Conservation (phyloP, 1,140 invertebrate genomes). For the Chelonus insularis region DNA sequence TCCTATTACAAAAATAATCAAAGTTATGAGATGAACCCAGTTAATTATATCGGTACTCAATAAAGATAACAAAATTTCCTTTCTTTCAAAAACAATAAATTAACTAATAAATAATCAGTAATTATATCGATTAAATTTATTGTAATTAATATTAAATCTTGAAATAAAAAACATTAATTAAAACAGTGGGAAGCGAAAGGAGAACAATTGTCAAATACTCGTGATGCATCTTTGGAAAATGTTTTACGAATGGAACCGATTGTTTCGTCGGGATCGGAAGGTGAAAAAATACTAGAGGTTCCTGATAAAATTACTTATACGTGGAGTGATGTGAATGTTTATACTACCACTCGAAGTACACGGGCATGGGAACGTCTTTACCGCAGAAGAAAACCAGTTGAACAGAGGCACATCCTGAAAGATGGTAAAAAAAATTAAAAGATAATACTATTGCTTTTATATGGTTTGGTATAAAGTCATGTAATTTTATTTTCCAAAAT, state of each 20-base stretch:
- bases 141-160: no score
- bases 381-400: conserved; percentile 33
- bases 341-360: conserved; percentile 34
- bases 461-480: no score
- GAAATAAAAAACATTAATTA: background rate
- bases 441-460: no score
- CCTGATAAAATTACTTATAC: conserved; percentile 45
- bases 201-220: conserved; percentile 1
- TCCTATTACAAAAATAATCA: no score
- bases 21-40: no score
- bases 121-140: no score
- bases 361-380: conserved; percentile 36
- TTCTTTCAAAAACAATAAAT: no score
- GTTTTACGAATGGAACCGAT: conserved; percentile 37
- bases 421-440: conserved; percentile 36
- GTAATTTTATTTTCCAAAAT: no score
- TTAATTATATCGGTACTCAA: no score
- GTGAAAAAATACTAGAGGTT: conserved; percentile 1
- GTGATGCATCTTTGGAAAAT: conserved; percentile 15
- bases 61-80: no score
- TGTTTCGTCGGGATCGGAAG: conserved; percentile 13
- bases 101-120: no score
- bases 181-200: conserved; percentile 20
- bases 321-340: conserved; percentile 50
- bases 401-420: conserved; percentile 45